Evolutionary conservation across 2,113 vertebrate species (phyloP).

Genomic region (Scopus umbretta): DNA sequence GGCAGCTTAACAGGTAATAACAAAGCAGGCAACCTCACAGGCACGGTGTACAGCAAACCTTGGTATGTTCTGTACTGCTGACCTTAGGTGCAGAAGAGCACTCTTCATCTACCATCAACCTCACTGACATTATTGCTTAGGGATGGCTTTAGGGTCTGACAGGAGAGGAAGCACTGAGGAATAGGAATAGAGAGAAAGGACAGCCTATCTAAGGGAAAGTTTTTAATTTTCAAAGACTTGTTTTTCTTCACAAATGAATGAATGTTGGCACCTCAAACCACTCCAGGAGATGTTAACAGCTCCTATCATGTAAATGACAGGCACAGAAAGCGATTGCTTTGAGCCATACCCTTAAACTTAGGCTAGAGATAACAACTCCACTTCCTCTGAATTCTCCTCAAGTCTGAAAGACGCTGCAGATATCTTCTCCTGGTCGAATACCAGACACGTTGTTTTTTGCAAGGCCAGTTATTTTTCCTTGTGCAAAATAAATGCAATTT

Average conservation of each 20-base stretch:
- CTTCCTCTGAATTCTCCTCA: neutral
- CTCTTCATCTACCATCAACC: neutral
- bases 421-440: neutral
- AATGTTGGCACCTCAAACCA: neutral
- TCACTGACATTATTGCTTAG: neutral
- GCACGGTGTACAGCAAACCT: accelerated
- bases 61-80: neutral
- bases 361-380: neutral
- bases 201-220: neutral
- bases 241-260: slow-evolving; percentile 5
- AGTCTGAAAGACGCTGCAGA: neutral
- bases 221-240: neutral
- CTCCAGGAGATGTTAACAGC: slow-evolving; percentile 15
- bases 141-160: neutral
- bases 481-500: neutral
- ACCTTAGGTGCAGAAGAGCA: neutral
- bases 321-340: neutral
- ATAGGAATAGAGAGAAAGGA: neutral
- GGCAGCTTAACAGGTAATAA: neutral
- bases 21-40: neutral
- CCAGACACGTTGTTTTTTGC: neutral
- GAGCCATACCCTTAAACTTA: neutral
- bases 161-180: neutral
- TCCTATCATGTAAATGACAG: neutral
- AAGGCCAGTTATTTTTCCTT: neutral